Evolutionary conservation across 2,797 vertebrate species (phyloP), one percentile per base, ranked within the genome.

Genomic region (Platyrinchus mystaceus): DNA sequence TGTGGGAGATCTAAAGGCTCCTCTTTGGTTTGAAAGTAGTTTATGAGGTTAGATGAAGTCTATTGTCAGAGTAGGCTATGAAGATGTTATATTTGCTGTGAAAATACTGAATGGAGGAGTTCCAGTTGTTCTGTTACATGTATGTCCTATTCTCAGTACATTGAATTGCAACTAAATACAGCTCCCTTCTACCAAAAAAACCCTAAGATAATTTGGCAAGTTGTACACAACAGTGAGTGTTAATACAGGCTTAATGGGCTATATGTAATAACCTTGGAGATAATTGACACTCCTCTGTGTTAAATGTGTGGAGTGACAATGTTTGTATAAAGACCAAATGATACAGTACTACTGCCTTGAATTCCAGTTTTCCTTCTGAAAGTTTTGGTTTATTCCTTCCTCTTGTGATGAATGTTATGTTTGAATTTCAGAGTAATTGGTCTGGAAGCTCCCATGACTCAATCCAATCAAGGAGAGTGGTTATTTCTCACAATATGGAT

Each of bases 401-500:
- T 60, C 32, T 82, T 76, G 69, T 0, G n/a, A 17, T 80, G 10
- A 84, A 41, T 73, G 6, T 90, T 96, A 73, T 84, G 39, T 89
- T 89, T 82, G 41, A 79, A 73, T 98, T 97, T 91, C 97, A 99
- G 99, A 98, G 92, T 94, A 96, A 97, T 90, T 98, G 98, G 87
- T 94, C 84, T 94, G 98, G 98, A 93, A 98, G 97, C 59, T 95
- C 95, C 59, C 98, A 98, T 83, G 99, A 99, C 73, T 95, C 97
- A 3, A 86, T 95, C 87, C 99, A 98, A 21, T 98, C 97, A 90
- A 98, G 99, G 96, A 98, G 98, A 94, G 98, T 99, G 94, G 98
- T 99, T 84, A 98, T 99, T 96, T 99, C 99, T 24, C 99, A 99
- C 96, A 99, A 98, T 87, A 98, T 99, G 98, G 99, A 99, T 96